Conservation (phyloP, 2,797 vertebrate genomes). For the Buphagus erythrorhynchus region DNA sequence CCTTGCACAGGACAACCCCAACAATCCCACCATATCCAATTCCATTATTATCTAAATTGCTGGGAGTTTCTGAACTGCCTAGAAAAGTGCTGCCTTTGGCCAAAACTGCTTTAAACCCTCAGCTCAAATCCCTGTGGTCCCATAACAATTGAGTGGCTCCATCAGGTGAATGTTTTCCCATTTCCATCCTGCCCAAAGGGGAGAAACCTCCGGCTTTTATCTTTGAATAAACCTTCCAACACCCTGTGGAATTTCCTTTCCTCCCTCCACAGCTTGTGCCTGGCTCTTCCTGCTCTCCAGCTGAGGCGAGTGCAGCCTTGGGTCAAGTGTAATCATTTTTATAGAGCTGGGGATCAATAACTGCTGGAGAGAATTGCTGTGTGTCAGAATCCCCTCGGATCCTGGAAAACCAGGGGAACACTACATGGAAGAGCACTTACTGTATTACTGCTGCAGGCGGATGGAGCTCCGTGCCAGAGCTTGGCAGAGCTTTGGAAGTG, state of each 20-base stretch:
- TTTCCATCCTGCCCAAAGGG: not conserved
- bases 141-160: not conserved
- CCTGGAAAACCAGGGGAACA: conserved; percentile 23
- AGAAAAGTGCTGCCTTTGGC: not conserved
- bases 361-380: conserved; percentile 54
- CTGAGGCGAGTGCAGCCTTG: not conserved
- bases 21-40: not conserved
- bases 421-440: conserved; percentile 43
- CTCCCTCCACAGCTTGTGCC: rapidly evolving
- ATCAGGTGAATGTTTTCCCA: not conserved
- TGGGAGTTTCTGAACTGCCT: not conserved
- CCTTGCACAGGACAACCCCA: not conserved
- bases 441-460: not conserved
- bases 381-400: not conserved
- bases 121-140: not conserved
- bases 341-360: conserved; percentile 72
- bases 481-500: not conserved
- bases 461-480: not conserved
- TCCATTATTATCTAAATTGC: not conserved
- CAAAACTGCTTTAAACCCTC: not conserved
- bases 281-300: not conserved
- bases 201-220: not conserved
- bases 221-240: not conserved
- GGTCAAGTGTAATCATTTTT: conserved; percentile 78
- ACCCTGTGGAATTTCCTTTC: not conserved